Evolutionary conservation across 2,113 vertebrate genomes (phyloP).

Genomic region (Nycticorax nycticorax): DNA sequence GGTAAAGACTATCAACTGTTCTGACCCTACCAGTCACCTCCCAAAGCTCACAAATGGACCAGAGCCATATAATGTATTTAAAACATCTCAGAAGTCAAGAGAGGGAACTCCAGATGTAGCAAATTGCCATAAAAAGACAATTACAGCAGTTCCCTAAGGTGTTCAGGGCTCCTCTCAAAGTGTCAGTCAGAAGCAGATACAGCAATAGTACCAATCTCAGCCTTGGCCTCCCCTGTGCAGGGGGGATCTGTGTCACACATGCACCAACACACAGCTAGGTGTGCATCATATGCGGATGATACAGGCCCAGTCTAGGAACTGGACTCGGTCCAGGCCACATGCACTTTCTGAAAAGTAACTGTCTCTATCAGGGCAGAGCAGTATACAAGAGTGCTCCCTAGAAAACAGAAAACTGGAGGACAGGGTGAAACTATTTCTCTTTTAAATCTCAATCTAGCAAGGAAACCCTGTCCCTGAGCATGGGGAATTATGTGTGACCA

Average conservation of each 20-base stretch:
- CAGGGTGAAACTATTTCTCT: neutral
- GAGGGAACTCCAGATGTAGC: neutral
- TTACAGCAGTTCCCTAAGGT: neutral
- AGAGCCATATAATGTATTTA: neutral
- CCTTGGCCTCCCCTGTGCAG: fast-evolving
- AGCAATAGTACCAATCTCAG: neutral
- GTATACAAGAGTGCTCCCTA: neutral
- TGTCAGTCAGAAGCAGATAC: neutral
- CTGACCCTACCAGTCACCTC: neutral
- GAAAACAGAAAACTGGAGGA: neutral
- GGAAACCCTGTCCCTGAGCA: neutral
- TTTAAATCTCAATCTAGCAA: neutral
- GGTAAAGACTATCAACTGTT: neutral
- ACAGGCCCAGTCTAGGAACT: neutral
- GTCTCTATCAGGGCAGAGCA: neutral
- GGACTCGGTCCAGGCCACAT: neutral
- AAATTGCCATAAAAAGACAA: neutral
- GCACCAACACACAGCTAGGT: neutral
- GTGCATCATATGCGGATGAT: neutral
- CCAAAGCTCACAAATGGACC: neutral
- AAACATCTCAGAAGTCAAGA: neutral
- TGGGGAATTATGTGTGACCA: neutral
- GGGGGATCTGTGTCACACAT: neutral
- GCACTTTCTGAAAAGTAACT: neutral
- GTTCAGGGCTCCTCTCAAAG: neutral